Percentiles rank a stretch among this genome's conserved stretches.
Conservation (phyloP, 2,888 invertebrate genomes). For the Polyommatus iphigenia region DNA sequence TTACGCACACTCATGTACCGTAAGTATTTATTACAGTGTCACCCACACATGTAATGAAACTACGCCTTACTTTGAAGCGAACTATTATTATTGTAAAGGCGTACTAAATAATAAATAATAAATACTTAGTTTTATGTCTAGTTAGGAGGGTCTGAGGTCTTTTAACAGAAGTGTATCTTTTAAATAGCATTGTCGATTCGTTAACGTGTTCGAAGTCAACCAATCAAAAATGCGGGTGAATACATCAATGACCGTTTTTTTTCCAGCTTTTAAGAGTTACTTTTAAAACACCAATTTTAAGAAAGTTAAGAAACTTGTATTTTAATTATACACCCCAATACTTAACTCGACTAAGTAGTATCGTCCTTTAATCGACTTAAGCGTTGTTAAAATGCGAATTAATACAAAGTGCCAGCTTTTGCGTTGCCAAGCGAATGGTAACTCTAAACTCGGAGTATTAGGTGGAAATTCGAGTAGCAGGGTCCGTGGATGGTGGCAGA, state of each 20-base stretch:
- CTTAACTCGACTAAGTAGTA: slow-evolving; percentile 1
- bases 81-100: not conserved
- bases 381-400: slow-evolving; percentile 31
- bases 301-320: not conserved
- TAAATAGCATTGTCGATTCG: no score
- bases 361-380: slow-evolving; percentile 30
- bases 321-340: not conserved
- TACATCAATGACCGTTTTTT: no score
- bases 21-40: not conserved
- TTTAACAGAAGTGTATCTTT: no score
- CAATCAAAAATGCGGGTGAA: no score
- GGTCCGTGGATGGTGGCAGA: slow-evolving; percentile 36
- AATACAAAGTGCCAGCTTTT: slow-evolving; percentile 18
- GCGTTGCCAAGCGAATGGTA: not conserved
- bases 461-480: slow-evolving; percentile 31
- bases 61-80: not conserved
- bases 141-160: no score
- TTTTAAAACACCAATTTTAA: not conserved
- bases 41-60: not conserved
- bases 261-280: no score
- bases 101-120: no score
- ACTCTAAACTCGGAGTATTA: not conserved
- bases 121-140: no score
- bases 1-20: not conserved
- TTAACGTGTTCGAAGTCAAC: no score